phyloP scores from a whole-genome alignment of 2,888 invertebrate species.

The Digitonthophagus gazella region DNA sequence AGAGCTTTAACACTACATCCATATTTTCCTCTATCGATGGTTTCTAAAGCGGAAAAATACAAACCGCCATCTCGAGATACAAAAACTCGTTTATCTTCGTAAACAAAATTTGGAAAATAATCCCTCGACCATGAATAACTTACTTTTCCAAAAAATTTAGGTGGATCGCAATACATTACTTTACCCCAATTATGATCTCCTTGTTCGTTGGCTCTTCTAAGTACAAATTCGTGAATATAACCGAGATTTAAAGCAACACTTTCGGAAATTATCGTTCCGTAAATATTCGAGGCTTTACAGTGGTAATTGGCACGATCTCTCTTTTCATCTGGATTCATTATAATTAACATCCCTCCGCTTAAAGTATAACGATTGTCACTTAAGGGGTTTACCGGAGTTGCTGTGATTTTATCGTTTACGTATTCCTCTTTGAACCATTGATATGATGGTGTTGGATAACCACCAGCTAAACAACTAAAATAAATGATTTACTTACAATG shows the following conservation, averaged over 20 bases:
- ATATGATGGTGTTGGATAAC: conserved; percentile 86
- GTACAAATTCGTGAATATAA: conserved; percentile 85
- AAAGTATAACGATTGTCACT: conserved; percentile 73
- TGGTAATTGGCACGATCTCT: conserved; percentile 86
- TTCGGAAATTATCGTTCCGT: conserved; percentile 85
- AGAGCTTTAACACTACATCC: conserved; percentile 88
- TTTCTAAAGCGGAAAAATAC: conserved; percentile 91
- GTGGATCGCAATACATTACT: conserved; percentile 88
- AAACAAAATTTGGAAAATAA: conserved; percentile 87
- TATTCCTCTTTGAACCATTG: conserved; percentile 89
- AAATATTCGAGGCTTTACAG: conserved; percentile 86
- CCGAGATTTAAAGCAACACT: conserved; percentile 87
- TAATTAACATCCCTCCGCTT: conserved; percentile 89
- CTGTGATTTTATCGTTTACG: conserved; percentile 72
- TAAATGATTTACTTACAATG: not conserved
- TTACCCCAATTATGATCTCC: conserved; percentile 94
- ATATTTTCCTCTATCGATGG: conserved; percentile 85
- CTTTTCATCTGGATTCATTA: conserved; percentile 81
- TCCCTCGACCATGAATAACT: conserved; percentile 91
- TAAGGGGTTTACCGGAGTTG: conserved; percentile 75
- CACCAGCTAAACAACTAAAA: conserved; percentile 74
- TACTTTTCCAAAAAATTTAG: conserved; percentile 85
- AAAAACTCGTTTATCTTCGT: conserved; percentile 89
- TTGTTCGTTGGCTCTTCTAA: conserved; percentile 77
- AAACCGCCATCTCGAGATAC: conserved; percentile 92